Conservation (phyloP, 2,797 vertebrate species). For the Apogon hyalosoma region DNA sequence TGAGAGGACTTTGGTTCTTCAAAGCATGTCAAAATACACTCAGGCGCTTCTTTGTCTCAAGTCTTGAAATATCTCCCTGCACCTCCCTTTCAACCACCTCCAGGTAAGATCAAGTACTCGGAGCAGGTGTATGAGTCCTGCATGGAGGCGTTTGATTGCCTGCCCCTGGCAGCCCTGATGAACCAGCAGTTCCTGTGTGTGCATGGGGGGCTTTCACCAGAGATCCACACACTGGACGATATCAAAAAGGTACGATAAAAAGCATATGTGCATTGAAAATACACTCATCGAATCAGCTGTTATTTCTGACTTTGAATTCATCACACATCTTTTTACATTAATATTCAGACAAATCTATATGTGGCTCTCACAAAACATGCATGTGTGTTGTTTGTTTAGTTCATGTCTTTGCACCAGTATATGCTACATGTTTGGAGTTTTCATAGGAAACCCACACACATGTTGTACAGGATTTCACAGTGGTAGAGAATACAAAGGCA, state of each 20-base stretch:
- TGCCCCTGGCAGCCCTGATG: constrained; percentile 88
- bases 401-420: neutral
- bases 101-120: constrained; percentile 91
- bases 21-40: constrained; percentile 37
- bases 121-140: constrained; percentile 89
- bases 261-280: neutral
- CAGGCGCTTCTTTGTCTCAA: constrained; percentile 30
- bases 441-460: constrained; percentile 2
- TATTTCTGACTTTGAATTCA: too few species aligned
- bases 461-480: constrained; percentile 36
- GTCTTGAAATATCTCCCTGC: constrained; percentile 43
- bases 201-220: constrained; percentile 87
- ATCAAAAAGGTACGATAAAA: constrained; percentile 83
- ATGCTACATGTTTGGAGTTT: neutral
- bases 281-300: neutral
- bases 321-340: too few species aligned
- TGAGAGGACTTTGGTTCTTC: constrained; percentile 17
- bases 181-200: constrained; percentile 90
- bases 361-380: constrained; percentile 15
- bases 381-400: constrained; percentile 5
- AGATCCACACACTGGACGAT: constrained; percentile 88
- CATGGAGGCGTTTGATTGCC: constrained; percentile 89
- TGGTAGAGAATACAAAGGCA: constrained; percentile 43
- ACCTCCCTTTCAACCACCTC: constrained; percentile 30
- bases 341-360: neutral